Evolutionary conservation across 2,113 vertebrate genomes (phyloP).

Genomic region (Ahaetulla prasina): DNA sequence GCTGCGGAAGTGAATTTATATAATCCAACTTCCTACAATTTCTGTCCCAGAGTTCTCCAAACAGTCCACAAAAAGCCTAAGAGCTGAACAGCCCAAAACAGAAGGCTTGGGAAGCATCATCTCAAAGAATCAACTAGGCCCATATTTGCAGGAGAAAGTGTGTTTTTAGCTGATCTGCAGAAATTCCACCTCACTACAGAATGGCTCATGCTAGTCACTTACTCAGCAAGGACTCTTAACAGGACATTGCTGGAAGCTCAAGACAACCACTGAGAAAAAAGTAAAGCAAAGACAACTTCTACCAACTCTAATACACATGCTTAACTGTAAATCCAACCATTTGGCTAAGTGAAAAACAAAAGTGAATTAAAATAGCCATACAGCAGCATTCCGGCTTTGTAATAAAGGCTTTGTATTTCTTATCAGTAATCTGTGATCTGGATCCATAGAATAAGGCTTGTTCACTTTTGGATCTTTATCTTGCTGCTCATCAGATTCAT

Average conservation of each 20-base stretch:
- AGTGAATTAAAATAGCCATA: constrained; percentile 62
- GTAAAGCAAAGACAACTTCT: neutral
- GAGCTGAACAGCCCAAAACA: neutral
- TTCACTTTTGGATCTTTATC: constrained; percentile 54
- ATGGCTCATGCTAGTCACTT: neutral
- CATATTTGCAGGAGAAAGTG: neutral
- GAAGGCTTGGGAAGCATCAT: neutral
- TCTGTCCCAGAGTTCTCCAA: neutral
- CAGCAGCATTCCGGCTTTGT: constrained; percentile 96
- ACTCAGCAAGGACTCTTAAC: neutral
- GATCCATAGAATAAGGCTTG: constrained; percentile 86
- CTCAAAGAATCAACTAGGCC: neutral
- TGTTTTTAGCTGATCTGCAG: neutral
- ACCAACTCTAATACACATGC: neutral
- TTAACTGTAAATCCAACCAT: neutral
- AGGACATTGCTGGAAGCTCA: neutral
- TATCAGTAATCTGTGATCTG: constrained; percentile 90
- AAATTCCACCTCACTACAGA: neutral
- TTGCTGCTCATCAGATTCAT: constrained; percentile 85
- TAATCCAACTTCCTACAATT: neutral
- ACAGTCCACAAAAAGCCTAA: neutral
- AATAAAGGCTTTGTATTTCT: constrained; percentile 93
- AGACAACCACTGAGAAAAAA: neutral
- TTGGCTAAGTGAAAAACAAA: neutral
- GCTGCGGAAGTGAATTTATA: neutral